Percentiles rank a stretch among this genome's conserved stretches.
phyloP scores from a whole-genome alignment of 2,888 invertebrate genomes.

The Mallateleia sp. region DNA sequence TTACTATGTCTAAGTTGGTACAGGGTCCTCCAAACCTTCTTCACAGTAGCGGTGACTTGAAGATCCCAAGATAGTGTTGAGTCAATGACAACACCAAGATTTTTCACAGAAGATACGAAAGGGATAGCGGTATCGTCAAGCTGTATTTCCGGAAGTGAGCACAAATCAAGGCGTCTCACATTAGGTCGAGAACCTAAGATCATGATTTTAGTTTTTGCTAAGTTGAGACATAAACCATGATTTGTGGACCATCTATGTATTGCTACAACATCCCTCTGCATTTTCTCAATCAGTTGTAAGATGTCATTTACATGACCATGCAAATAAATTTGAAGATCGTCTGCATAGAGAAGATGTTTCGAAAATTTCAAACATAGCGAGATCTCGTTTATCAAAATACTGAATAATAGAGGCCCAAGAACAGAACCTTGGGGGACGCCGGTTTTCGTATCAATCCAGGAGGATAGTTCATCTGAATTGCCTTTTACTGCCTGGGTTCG shows the following conservation, averaged over 20 bases:
- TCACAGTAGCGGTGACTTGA: background rate
- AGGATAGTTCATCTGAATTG: no score
- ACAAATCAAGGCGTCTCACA: background rate
- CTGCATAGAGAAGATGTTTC: no score
- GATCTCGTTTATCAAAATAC: no score
- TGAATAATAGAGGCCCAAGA: no score
- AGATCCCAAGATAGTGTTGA: background rate
- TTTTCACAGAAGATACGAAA: background rate
- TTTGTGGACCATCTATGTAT: background rate
- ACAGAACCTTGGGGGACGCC: no score
- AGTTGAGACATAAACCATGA: slow-evolving; percentile 8
- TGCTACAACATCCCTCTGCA: background rate
- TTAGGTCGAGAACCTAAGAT: slow-evolving; percentile 5
- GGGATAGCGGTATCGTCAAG: background rate
- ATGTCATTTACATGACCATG: slow-evolving; percentile 8
- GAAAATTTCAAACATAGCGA: no score
- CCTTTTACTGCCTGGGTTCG: no score
- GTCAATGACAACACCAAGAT: slow-evolving; percentile 15
- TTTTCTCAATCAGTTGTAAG: no score
- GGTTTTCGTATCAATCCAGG: no score
- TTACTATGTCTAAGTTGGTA: background rate
- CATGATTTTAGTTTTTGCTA: slow-evolving; percentile 35
- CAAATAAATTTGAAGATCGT: no score
- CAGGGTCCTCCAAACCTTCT: background rate
- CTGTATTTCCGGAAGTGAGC: background rate